Conservation (phyloP, 2,113 vertebrate species). For the Marmota monax region DNA sequence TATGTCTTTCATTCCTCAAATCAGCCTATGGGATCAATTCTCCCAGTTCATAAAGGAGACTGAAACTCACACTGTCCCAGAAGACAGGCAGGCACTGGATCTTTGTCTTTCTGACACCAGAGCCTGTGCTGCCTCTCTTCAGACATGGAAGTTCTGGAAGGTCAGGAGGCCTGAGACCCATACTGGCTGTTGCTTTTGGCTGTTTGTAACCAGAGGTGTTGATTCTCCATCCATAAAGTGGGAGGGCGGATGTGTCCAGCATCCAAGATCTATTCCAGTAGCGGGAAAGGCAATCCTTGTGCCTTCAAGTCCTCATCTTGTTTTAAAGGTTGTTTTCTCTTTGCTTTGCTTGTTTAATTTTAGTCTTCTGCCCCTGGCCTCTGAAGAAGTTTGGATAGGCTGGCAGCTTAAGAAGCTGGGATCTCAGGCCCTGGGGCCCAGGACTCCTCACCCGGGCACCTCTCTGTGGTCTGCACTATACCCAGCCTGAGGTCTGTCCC, state of each 20-base stretch:
- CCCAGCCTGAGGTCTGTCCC: neutral
- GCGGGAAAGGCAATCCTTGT: neutral
- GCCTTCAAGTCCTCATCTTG: neutral
- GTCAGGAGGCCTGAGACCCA: neutral
- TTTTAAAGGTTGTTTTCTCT: neutral
- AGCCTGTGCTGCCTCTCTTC: neutral
- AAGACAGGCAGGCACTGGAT: neutral
- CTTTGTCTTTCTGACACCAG: neutral
- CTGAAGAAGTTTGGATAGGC: neutral
- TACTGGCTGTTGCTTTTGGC: neutral
- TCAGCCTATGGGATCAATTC: neutral
- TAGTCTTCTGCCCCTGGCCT: neutral
- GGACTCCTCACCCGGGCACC: neutral
- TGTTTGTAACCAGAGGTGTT: neutral
- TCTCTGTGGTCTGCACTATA: neutral
- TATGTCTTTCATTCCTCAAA: neutral
- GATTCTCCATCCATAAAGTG: neutral
- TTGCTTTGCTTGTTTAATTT: slow-evolving; percentile 21
- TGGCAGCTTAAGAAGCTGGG: neutral
- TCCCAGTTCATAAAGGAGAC: neutral
- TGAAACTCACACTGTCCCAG: neutral
- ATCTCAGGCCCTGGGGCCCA: neutral
- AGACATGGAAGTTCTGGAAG: neutral
- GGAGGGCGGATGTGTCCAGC: neutral
- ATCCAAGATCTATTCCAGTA: neutral